Base-by-base conservation (phyloP, 2,113 vertebrate species). In the Hippocampus barbouri region DNA sequence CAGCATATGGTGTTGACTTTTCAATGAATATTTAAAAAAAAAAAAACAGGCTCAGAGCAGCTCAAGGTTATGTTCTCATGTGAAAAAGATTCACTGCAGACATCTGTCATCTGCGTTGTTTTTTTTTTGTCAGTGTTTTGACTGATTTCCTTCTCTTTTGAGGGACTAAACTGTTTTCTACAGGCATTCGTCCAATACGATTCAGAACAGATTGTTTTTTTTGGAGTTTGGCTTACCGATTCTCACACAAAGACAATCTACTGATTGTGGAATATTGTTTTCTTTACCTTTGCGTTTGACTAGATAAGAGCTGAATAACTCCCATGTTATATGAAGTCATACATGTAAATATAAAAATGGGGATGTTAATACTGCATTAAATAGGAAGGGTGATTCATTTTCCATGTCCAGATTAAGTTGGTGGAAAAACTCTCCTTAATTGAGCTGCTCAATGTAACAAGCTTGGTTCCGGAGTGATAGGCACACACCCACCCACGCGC, bases 1-100 rank as follows among this genome's bases (percentile, higher is more conserved):
- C 63, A 25, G 38, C 63, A 66, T 66, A 66, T 66, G 41, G 41
- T 66, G 63, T 25, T 66, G 63, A 45, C 57, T 30, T 27, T 43
- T 23, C 12, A 45, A 47, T 47, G 41, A 66, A 47, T 45, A 45
- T 23, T 27, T 14, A 23, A 27, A 47, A 66, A 30, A 61, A 34
- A 30, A 61, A 61, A 61, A 34, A 18, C 16, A 8, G 59, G 15
- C 27, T 61, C 7, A 20, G 27, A 34, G 56, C 25, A 27, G 27
- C 59, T 45, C 23, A 66, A 47, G 41, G 23, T 66, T 66, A 27
- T 66, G n/a, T 47, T 66, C 6, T 47, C 8, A 23, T 64, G 4
- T 40, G 62, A 61, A 61, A 16, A 34, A 34, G 15, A 59, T 27
- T 61, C 15, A 30, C 59, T 30, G 27, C 59, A 60, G 27, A 34